These are phyloP conservation scores for Fundulus diaphanus DNA, from an alignment of 2,797 vertebrate genomes.

Conservation along the genomic window DNA sequence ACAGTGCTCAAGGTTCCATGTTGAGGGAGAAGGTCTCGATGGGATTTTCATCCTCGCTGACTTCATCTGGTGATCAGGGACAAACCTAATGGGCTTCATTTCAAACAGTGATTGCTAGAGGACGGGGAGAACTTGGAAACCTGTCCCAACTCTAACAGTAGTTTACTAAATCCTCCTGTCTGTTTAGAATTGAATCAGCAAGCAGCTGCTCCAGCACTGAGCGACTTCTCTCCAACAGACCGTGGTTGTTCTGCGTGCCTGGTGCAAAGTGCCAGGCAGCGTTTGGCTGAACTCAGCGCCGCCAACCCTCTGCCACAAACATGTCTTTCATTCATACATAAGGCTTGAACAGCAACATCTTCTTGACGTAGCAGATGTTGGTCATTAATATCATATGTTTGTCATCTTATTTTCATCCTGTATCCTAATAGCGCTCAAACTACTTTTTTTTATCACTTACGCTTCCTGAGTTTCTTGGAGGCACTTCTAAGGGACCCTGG, in stretches of 20 bases:
- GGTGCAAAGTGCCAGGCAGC: conserved; percentile 66
- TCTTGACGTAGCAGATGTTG: conserved; percentile 67
- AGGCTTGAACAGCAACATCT: conserved; percentile 62
- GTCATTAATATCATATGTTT: conserved; percentile 75
- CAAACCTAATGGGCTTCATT: conserved; percentile 76
- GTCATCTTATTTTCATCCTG: conserved; percentile 51
- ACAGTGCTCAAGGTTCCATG: conserved; percentile 67
- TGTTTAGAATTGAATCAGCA: conserved; percentile 58
- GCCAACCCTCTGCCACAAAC: conserved; percentile 65
- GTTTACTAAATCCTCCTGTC: conserved; percentile 60
- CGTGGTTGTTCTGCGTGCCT: conserved; percentile 55
- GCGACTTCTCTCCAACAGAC: conserved; percentile 52
- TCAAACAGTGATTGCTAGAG: conserved; percentile 61
- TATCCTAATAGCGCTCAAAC: conserved; percentile 67
- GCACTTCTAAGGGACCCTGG: conserved; percentile 66
- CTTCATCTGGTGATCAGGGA: conserved; percentile 82
- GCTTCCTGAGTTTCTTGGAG: conserved; percentile 71
- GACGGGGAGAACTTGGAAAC: conserved; percentile 58
- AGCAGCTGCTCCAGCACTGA: conserved; percentile 69
- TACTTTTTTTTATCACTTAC: conserved; percentile 66
- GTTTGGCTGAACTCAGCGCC: conserved; percentile 77
- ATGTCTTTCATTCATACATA: conserved; percentile 64
- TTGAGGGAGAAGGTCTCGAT: conserved; percentile 80
- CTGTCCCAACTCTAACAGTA: conserved; percentile 51
- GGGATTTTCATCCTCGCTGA: conserved; percentile 86